Evolutionary conservation across 1,140 invertebrate species (phyloP).

Genomic region (Lepidurus packardi): DNA sequence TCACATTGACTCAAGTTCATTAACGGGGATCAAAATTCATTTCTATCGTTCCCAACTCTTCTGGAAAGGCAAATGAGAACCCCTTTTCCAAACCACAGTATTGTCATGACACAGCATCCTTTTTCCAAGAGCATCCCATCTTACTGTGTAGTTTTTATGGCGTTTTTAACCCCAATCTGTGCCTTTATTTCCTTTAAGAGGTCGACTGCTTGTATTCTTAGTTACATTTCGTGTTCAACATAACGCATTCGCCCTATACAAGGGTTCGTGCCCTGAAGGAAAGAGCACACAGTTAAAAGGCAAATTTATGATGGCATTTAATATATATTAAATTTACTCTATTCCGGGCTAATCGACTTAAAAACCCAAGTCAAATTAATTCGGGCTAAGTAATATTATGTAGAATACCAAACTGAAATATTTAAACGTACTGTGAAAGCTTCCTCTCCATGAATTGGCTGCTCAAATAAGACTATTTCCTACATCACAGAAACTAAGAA

Average conservation of each 20-base stretch:
- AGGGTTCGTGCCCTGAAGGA: not conserved
- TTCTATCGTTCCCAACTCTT: not conserved
- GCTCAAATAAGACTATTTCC: not conserved
- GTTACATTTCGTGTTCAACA: not conserved
- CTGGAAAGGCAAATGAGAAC: slow-evolving; percentile 12
- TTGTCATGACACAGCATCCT: not conserved
- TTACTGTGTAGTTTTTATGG: not conserved
- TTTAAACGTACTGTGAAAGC: no score
- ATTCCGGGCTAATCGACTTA: no score
- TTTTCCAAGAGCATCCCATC: not conserved
- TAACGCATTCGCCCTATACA: not conserved
- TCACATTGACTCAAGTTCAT: not conserved
- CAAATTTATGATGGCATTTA: not conserved
- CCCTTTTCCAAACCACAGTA: no score
- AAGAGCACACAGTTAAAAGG: not conserved
- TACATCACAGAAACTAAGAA: not conserved
- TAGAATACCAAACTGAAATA: no score
- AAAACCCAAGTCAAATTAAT: no score
- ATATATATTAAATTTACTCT: no score
- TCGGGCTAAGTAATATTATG: no score
- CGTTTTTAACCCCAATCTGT: not conserved
- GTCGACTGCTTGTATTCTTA: not conserved
- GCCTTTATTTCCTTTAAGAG: not conserved
- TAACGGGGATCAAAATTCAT: not conserved
- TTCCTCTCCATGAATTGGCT: not conserved